Evolutionary conservation across 2,113 vertebrate genomes (phyloP), one percentile per base, ranked within the genome.

Genomic region (Mungos mungo): DNA sequence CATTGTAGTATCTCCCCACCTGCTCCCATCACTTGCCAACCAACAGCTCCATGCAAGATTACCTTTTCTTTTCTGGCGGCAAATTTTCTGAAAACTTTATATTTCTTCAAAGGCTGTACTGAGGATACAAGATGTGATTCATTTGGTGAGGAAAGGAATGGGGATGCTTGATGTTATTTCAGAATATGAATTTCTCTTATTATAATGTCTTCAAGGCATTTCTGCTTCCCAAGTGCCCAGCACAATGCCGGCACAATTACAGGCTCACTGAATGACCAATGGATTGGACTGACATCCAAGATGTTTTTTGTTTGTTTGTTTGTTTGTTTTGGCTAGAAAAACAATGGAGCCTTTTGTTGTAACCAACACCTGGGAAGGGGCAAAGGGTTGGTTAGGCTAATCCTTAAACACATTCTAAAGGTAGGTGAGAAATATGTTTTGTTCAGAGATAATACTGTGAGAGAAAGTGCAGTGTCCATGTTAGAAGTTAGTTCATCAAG

Each of bases 21-120:
- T 60, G 4, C 12, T 80, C 33, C 35, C 25, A 6, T 74, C 71
- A 12, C 65, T 89, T 68, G 21, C 54, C 47, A 92, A 60, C 79
- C 33, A 47, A 74, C 33, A 94, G 33, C 21, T 38, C 47, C 45
- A 19, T 5, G 23, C 6, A 54, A 57, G 31, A 45, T 10, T 21
- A 57, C 76, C 16, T 10, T 74, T 92, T 57, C 6, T 47, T 38
- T 92, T 15, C 63, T 33, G 23, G 25, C 23, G 54, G 3, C n/a
- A 90, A 8, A 19, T 66, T 95, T 91, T 88, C 45, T 88, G 29
- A 93, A 54, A 63, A 89, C 65, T 69, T 90, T 38, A 76, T n/a
- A 10, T 87, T 87, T 96, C 45, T 90, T 68, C 76, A 69, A 72
- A 95, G 82, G 60, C 38, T 16, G 16, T 68, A 14, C 16, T 38